Percentiles rank a stretch among this genome's conserved stretches.
phyloP scores from a whole-genome alignment of 2,888 invertebrate genomes.

The Lapara coniferarum region DNA sequence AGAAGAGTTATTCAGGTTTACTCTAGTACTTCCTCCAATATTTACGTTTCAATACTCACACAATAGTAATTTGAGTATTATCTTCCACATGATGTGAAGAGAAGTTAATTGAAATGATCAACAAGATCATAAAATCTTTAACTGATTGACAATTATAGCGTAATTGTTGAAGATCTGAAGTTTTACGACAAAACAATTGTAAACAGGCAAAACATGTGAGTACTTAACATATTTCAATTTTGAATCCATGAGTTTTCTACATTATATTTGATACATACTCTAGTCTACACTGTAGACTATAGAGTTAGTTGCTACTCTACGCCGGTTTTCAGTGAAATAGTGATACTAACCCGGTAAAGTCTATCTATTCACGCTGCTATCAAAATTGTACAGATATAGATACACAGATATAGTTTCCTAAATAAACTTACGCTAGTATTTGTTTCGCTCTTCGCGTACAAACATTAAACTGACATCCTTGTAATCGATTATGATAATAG shows the following conservation, averaged over 20 bases:
- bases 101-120: not conserved
- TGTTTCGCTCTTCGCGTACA: not conserved
- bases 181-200: not conserved
- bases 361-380: no score
- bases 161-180: not conserved
- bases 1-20: no score
- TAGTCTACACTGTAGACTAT: no score
- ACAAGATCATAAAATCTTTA: constrained; percentile 1
- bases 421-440: not conserved
- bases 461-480: no score
- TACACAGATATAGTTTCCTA: no score
- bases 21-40: no score
- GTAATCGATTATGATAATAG: not conserved
- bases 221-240: not conserved
- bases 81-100: not conserved
- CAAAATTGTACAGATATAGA: no score
- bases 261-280: not conserved
- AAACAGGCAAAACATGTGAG: not conserved
- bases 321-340: no score
- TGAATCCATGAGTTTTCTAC: not conserved
- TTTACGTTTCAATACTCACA: no score
- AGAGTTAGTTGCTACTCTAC: no score
- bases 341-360: no score
- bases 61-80: no score
- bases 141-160: not conserved